Conservation (phyloP, 1,140 invertebrate genomes). For the Potamilus streckersoni region DNA sequence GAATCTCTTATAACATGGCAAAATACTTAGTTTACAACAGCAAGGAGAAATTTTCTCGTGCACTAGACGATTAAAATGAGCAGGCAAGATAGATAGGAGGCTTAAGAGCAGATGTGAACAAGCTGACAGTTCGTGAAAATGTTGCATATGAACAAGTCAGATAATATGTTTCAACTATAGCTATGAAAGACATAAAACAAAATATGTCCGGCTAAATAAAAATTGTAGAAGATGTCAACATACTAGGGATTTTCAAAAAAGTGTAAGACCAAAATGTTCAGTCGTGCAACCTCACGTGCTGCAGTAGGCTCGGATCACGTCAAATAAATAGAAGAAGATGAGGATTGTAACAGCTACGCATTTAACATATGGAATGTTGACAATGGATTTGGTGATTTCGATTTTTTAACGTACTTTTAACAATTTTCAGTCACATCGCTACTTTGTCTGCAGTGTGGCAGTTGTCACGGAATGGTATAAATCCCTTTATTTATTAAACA, state of each 20-base stretch:
- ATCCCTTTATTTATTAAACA: too few species aligned
- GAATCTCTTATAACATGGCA: slow-evolving; percentile 17
- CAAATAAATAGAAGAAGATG: too few species aligned
- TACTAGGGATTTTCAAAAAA: too few species aligned
- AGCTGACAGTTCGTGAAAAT: background rate
- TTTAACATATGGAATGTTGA: background rate
- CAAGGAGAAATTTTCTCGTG: background rate
- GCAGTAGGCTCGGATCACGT: too few species aligned
- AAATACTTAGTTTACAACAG: slow-evolving; percentile 7
- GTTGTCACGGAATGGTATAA: too few species aligned
- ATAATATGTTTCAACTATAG: background rate
- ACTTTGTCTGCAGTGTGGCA: too few species aligned
- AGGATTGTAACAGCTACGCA: too few species aligned
- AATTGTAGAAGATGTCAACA: background rate
- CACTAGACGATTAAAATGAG: background rate
- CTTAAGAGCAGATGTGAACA: background rate
- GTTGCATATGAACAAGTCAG: background rate
- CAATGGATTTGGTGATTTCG: background rate
- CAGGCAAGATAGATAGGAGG: background rate
- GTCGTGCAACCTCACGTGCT: too few species aligned
- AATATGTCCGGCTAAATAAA: background rate
- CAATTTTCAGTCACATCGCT: too few species aligned
- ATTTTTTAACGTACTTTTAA: too few species aligned
- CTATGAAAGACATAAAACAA: background rate
- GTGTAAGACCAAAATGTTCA: too few species aligned